These are phyloP conservation scores for Caenorhabditis brenneri DNA, from an alignment of 1,140 invertebrate species.

Conservation along the genomic window DNA sequence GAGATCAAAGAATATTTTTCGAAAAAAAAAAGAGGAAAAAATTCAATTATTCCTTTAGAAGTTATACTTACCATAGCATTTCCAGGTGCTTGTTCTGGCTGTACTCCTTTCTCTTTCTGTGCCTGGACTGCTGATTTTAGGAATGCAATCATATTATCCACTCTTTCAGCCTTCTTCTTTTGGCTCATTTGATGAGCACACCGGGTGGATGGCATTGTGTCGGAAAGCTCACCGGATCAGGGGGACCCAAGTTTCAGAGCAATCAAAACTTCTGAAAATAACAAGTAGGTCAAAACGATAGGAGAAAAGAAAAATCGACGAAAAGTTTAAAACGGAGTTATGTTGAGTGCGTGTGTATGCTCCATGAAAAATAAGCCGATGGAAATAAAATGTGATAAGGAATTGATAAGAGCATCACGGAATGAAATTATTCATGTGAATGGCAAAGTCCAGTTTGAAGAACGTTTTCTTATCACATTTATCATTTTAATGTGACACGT, in stretches of 20 bases:
- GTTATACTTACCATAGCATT: not conserved
- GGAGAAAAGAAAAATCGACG: not conserved
- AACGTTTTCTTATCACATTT: conserved; percentile 21
- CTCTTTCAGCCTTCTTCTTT: conserved; percentile 61
- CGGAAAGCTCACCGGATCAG: not conserved
- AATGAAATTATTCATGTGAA: conserved; percentile 36
- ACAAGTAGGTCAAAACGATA: not conserved
- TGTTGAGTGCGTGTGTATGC: not conserved
- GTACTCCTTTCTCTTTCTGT: conserved; percentile 49
- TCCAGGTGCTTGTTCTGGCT: not conserved
- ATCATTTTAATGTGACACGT: not conserved
- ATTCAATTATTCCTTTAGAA: no score
- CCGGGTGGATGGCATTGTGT: conserved; percentile 52
- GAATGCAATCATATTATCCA: conserved; percentile 60
- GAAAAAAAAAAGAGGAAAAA: no score
- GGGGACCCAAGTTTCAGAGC: conserved; percentile 29
- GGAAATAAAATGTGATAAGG: conserved; percentile 10
- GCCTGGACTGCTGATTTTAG: conserved; percentile 58
- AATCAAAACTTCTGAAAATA: not conserved
- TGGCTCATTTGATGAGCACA: conserved; percentile 61
- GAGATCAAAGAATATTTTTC: not conserved
- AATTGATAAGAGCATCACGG: not conserved
- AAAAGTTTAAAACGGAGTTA: not conserved
- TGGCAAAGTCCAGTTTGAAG: conserved; percentile 23
- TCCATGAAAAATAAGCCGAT: conserved; percentile 39